Conservation (phyloP, 2,113 vertebrate genomes). For the Pituophis catenifer region DNA sequence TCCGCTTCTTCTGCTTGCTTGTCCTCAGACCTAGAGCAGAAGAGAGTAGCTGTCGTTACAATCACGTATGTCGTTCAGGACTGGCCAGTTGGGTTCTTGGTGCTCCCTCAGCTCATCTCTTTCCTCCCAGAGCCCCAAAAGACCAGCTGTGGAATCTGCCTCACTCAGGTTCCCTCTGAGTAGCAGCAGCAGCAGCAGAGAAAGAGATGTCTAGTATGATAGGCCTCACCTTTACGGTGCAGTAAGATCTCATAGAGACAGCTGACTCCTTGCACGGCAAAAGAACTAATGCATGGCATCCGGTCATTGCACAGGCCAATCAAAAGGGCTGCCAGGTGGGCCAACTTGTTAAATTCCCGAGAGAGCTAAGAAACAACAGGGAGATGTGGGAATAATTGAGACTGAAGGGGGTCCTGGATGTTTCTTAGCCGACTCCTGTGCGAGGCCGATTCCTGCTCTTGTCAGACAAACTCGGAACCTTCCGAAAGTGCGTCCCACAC, state of each 20-base stretch:
- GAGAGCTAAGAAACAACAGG: neutral
- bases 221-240: neutral
- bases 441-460: neutral
- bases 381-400: neutral
- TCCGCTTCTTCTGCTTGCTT: neutral
- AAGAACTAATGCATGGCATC: neutral
- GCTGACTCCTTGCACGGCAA: conserved; percentile 10
- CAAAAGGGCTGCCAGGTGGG: neutral
- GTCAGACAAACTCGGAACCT: neutral
- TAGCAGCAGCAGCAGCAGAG: neutral
- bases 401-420: neutral
- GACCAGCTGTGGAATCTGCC: neutral
- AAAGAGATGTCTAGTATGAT: neutral
- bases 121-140: neutral
- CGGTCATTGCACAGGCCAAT: neutral
- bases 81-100: neutral
- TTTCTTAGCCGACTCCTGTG: neutral
- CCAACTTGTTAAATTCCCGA: conserved; percentile 4
- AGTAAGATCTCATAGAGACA: conserved; percentile 12
- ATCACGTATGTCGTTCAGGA: neutral
- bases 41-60: neutral
- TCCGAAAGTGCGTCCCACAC: neutral
- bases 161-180: neutral
- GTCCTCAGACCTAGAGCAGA: neutral
- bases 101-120: neutral